Conservation (phyloP, 1,140 invertebrate species). For the Drosophila athabasca region DNA sequence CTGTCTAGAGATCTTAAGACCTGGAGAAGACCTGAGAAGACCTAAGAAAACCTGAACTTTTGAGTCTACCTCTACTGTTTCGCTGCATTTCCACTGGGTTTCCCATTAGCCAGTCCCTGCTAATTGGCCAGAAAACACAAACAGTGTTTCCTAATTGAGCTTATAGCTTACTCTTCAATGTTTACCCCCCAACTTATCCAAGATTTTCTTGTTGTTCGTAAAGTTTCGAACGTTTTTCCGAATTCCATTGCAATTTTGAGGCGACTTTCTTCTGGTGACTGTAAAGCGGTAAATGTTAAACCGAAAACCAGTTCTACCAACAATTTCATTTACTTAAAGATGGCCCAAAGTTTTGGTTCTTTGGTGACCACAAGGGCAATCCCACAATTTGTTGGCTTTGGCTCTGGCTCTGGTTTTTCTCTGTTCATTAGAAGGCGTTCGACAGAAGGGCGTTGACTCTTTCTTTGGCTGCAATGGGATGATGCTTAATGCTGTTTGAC, state of each 20-base stretch:
- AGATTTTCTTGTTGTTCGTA: conserved; percentile 6
- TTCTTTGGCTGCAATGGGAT: conserved; percentile 31
- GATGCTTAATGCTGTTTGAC: conserved; percentile 71
- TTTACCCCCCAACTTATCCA: conserved; percentile 35
- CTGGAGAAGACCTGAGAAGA: not conserved
- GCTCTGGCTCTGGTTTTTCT: conserved; percentile 19
- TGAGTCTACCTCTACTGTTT: not conserved
- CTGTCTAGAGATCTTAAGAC: conserved; percentile 8
- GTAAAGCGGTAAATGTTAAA: no score
- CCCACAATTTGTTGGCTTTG: conserved; percentile 42
- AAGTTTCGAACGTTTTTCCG: conserved; percentile 37
- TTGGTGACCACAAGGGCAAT: conserved; percentile 49
- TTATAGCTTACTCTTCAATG: conserved; percentile 22
- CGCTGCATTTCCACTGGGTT: conserved; percentile 8
- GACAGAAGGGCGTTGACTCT: conserved; percentile 50
- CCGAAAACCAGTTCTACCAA: conserved; percentile 54
- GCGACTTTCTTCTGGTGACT: conserved; percentile 15
- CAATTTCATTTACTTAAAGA: conserved; percentile 32
- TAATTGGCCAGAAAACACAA: conserved; percentile 39
- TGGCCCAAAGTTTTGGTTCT: conserved; percentile 11
- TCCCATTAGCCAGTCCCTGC: conserved; percentile 23
- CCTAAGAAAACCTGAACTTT: conserved; percentile 4
- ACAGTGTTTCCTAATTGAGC: conserved; percentile 12
- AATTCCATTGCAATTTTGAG: conserved; percentile 45
- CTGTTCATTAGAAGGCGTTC: conserved; percentile 41